Evolutionary conservation across 2,113 vertebrate species (phyloP), one percentile per base, ranked within the genome.

Genomic region (Columba livia): DNA sequence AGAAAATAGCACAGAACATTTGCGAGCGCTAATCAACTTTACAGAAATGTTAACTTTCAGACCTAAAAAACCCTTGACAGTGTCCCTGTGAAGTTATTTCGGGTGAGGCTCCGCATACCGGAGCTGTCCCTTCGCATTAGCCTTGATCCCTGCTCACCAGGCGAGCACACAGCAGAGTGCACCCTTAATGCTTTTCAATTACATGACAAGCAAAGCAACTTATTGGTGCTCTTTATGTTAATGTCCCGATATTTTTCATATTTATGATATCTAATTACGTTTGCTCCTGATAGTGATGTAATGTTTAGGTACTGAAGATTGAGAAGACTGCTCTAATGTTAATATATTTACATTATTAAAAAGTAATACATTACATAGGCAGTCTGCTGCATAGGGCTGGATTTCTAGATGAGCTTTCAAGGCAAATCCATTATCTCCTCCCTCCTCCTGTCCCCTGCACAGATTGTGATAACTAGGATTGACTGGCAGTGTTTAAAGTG

Each of bases 301-400:
- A 98, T 90, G 85, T 95, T 97, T 96, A 96, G 87, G 79, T 96
- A 88, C 83, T 44, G 86, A 86, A 89, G 80, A 95, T 66, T 96
- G 96, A 97, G 97, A 96, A 83, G 94, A n/a, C 71, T 5, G 36
- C 84, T 92, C 74, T 96, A 95, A 96, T 70, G 78, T 93, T 97
- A 94, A 97, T 97, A 91, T 96, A 97, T 98, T 97, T 96, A 95
- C 89, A 92, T 96, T 97, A 97, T 97, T 97, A 96, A 95, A 92
- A 97, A 94, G 79, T 87, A 96, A 94, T 97, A 85, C 78, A 85
- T 97, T 97, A 93, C 65, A 81, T 31, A 95, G 89, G 91, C 67
- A 94, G 90, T 80, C 67, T 93, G 95, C 93, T 94, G 61, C 5
- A 19, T 71, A 73, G 70, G 75, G 65, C 60, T 93, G 91, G 89